Base-by-base conservation (phyloP, 1,140 invertebrate species). In the Cyclina sinensis region DNA sequence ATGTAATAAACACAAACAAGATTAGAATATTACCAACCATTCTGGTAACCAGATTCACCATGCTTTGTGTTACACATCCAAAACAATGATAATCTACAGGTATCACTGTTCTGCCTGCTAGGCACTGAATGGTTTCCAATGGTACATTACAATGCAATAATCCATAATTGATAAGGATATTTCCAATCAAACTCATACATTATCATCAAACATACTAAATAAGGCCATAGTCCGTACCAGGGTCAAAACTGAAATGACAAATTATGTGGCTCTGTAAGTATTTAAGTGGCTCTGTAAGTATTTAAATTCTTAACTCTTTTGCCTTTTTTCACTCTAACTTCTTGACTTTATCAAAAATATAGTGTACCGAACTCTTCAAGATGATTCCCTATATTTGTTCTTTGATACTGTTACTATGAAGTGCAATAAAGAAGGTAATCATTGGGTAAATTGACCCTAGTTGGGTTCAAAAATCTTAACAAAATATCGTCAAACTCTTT, bases 371-470 rank as follows among this genome's bases (percentile, higher is more conserved):
- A 7, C 35, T 37, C 65, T 70, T 70, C 27, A 21, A 16, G 37
- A 37, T 18, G 12, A 37, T 70, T 37, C n/a, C 14, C 21, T 21
- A 37, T 37, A 32, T 70, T 70, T 70, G 65, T 18, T 27, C 65
- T 30, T 7, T 70, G 32, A 70, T 70, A 37, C 4, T 21, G 32
- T 37, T 37, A 37, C 35, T 37, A 3, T 18, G 35, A 35, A 35
- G 3, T 70, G 65, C 65, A 70, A 70, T 70, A 70, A 70, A 37
- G 7, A 16, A 7, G 27, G 65, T 37, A 27, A 27, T 70, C 35
- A 70, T 70, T 70, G 30, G 65, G 18, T 70, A 70, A 70, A 70
- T 70, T 70, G 65, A 70, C 32, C 27, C 27, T 14, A 12, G 4
- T 16, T 27, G 18, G 5, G 21, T 5, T 27, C 57, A 62, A 62